Percentiles rank a stretch among this genome's conserved stretches.
Evolutionary conservation across 2,888 invertebrate genomes (phyloP).

Genomic region (Synanthedon vespiformis): DNA sequence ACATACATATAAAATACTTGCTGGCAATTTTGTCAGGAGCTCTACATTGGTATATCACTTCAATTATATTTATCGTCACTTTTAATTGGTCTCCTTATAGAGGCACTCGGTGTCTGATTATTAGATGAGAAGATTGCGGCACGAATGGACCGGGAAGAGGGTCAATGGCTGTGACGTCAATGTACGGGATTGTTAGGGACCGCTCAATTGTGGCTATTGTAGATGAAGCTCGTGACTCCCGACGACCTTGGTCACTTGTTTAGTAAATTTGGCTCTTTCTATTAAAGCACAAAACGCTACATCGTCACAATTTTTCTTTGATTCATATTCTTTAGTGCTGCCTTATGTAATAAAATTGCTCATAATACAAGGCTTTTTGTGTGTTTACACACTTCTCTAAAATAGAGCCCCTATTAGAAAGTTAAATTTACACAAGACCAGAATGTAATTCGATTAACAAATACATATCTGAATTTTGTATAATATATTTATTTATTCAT

Average conservation of each 20-base stretch:
- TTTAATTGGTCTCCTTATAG: background rate
- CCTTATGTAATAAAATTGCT: too few relatives aligned
- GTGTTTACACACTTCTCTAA: too few relatives aligned
- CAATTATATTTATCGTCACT: background rate
- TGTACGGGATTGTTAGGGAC: conserved; percentile 7
- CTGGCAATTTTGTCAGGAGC: too few relatives aligned
- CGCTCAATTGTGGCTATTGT: conserved; percentile 11
- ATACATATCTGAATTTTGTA: too few relatives aligned
- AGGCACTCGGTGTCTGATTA: conserved; percentile 3
- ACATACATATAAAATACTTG: too few relatives aligned
- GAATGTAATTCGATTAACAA: too few relatives aligned
- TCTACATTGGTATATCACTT: too few relatives aligned
- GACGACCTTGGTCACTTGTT: conserved; percentile 16
- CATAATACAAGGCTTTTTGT: too few relatives aligned
- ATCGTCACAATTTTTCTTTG: background rate
- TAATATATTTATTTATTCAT: too few relatives aligned
- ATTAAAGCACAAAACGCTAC: background rate
- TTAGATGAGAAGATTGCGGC: conserved; percentile 22
- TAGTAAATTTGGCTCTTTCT: conserved; percentile 1
- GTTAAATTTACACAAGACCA: too few relatives aligned
- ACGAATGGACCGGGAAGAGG: conserved; percentile 19
- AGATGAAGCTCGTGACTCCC: conserved; percentile 14
- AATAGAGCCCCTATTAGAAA: too few relatives aligned
- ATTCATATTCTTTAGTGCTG: background rate
- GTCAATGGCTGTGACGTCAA: conserved; percentile 37